These are phyloP conservation scores for Drosophila lini DNA, from an alignment of 1,140 invertebrate genomes.

Conservation along the genomic window DNA sequence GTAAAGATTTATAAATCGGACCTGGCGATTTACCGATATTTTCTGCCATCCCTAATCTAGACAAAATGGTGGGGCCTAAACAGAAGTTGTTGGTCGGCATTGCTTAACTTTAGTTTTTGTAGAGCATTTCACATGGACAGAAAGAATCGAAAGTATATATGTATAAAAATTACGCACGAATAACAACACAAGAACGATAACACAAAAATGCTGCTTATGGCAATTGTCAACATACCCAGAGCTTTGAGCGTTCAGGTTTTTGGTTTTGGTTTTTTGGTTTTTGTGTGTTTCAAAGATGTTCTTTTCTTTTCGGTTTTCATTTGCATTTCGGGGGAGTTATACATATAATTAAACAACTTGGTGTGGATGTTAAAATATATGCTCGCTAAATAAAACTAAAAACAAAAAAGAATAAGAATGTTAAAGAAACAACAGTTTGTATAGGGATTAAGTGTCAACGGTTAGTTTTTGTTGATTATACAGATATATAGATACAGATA, in stretches of 20 bases:
- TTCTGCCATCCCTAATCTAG: conserved; percentile 10
- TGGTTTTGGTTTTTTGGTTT: conserved; percentile 23
- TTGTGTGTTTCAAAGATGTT: conserved; percentile 32
- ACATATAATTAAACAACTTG: conserved; percentile 43
- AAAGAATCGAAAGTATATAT: conserved; percentile 43
- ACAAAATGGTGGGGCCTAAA: conserved; percentile 34
- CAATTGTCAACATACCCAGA: conserved; percentile 60
- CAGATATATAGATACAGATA: conserved; percentile 52
- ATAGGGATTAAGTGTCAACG: conserved; percentile 51
- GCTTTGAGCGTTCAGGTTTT: conserved; percentile 44
- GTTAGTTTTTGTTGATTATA: conserved; percentile 59
- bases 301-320: conserved; percentile 37
- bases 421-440: conserved; percentile 36
- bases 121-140: conserved; percentile 51
- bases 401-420: conserved; percentile 37
- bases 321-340: conserved; percentile 40
- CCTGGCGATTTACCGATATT: background rate
- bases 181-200: conserved; percentile 51
- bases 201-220: conserved; percentile 51
- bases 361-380: conserved; percentile 36
- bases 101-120: conserved; percentile 56
- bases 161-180: conserved; percentile 45
- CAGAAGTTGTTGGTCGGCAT: conserved; percentile 30
- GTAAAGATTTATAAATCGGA: background rate
- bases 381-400: conserved; percentile 59